A percentile compares a stretch with the other conserved stretches of the same genome.
These are phyloP conservation scores for Thunnus maccoyii DNA, from an alignment of 2,113 vertebrate species.

Conservation along the genomic window DNA sequence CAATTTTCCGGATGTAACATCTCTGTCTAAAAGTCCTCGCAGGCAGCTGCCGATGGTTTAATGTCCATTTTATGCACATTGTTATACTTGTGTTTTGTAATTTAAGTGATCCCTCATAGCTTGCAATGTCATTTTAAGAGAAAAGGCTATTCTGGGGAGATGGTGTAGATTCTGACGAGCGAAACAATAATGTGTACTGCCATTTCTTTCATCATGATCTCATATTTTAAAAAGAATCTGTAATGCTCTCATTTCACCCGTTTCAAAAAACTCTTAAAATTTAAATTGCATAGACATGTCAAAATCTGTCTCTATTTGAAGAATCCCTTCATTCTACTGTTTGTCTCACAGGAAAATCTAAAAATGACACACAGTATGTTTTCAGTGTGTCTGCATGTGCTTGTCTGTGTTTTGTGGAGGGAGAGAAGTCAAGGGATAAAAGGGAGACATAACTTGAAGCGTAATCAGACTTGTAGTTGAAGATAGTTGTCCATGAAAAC, in stretches of 20 bases:
- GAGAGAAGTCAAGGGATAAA: background rate
- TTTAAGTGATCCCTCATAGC: slow-evolving; percentile 46
- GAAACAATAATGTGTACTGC: slow-evolving; percentile 42
- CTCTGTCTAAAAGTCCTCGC: slow-evolving; percentile 27
- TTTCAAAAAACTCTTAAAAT: background rate
- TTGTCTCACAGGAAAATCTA: background rate
- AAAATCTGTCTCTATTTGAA: slow-evolving; percentile 3
- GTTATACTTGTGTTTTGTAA: slow-evolving; percentile 30
- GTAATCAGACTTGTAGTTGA: slow-evolving; percentile 5
- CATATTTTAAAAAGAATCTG: too few species aligned
- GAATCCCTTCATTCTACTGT: slow-evolving; percentile 17
- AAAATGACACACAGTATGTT: slow-evolving; percentile 7
- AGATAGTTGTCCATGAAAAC: slow-evolving; percentile 22
- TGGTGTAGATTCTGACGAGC: slow-evolving; percentile 26
- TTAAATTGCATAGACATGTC: slow-evolving; percentile 34
- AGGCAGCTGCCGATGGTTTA: slow-evolving; percentile 13
- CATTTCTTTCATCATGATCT: slow-evolving; percentile 64
- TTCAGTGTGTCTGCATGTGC: background rate
- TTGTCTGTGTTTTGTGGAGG: slow-evolving; percentile 7
- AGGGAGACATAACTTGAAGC: background rate
- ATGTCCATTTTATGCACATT: slow-evolving; percentile 37
- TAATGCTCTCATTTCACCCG: too few species aligned
- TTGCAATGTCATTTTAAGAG: slow-evolving; percentile 9
- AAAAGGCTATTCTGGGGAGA: slow-evolving; percentile 24
- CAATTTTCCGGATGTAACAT: slow-evolving; percentile 35